phyloP scores from a whole-genome alignment of 2,888 invertebrate genomes.

The Polietes domitor region DNA sequence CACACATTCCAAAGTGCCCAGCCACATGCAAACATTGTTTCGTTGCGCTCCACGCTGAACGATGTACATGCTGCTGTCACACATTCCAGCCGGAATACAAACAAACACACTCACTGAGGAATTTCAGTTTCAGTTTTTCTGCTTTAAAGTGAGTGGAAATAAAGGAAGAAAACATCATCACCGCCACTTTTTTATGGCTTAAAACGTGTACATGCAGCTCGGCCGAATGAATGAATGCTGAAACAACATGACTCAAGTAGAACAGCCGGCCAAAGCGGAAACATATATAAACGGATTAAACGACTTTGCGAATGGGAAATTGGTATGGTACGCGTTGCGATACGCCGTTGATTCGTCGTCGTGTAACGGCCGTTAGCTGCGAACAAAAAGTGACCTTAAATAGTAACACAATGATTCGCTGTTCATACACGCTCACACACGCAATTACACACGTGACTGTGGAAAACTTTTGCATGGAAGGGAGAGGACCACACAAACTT shows the following conservation, averaged over 20 bases:
- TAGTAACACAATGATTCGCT: not conserved
- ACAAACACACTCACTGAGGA: too few species aligned
- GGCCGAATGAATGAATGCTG: not conserved
- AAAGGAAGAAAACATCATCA: not conserved
- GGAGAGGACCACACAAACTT: too few species aligned
- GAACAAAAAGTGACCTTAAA: not conserved
- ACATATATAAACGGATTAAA: constrained; percentile 10
- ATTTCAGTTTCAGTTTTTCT: not conserved
- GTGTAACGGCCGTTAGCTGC: not conserved
- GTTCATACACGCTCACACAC: not conserved
- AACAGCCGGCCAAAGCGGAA: not conserved
- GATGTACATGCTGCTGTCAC: too few species aligned
- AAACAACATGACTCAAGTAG: not conserved
- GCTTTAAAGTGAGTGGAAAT: not conserved
- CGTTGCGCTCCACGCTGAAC: too few species aligned
- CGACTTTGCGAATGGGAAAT: not conserved
- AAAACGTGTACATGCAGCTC: not conserved
- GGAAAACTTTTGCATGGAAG: not conserved
- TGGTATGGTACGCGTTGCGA: not conserved
- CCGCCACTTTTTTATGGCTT: not conserved
- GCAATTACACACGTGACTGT: not conserved
- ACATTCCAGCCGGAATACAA: not conserved
- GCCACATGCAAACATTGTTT: not conserved
- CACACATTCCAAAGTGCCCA: not conserved
- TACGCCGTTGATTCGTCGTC: not conserved